Percentiles rank a stretch among this genome's conserved stretches.
Conservation (phyloP, 2,113 vertebrate genomes). For the Oreamnos americanus region DNA sequence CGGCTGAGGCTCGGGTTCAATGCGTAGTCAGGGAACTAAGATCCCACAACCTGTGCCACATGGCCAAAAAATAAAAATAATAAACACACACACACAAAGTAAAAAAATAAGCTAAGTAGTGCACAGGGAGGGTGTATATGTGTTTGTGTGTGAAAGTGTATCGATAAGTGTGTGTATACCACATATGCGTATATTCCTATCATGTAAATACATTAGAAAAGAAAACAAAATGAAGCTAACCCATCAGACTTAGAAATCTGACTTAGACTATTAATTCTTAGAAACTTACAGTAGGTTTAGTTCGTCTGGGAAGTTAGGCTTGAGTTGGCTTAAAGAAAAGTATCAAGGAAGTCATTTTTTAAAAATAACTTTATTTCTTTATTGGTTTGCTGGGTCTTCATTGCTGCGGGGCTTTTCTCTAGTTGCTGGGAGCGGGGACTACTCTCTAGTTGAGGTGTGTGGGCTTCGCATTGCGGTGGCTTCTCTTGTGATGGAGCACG, state of each 20-base stretch:
- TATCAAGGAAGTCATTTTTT: not conserved
- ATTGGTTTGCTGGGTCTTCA: not conserved
- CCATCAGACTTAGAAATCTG: not conserved
- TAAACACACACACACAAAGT: not conserved
- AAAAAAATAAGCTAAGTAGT: not conserved
- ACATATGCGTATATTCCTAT: too few relatives aligned
- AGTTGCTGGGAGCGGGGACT: not conserved
- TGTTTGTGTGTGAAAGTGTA: too few relatives aligned
- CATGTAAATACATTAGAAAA: not conserved
- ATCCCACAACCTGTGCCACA: fast-evolving
- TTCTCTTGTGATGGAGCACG: not conserved
- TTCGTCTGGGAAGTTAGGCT: fast-evolving
- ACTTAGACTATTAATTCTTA: too few relatives aligned
- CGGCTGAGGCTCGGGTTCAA: not conserved
- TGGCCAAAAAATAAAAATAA: not conserved
- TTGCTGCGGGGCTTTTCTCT: not conserved
- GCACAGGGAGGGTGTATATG: not conserved
- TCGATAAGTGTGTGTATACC: fast-evolving
- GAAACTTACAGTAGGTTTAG: not conserved
- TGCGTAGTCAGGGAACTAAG: not conserved
- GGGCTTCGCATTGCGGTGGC: not conserved
- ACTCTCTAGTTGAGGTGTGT: not conserved
- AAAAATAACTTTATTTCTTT: not conserved
- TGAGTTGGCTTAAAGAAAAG: not conserved
- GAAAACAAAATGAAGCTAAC: not conserved